Conservation (phyloP, 2,113 vertebrate genomes). For the Xiphophorus couchianus region DNA sequence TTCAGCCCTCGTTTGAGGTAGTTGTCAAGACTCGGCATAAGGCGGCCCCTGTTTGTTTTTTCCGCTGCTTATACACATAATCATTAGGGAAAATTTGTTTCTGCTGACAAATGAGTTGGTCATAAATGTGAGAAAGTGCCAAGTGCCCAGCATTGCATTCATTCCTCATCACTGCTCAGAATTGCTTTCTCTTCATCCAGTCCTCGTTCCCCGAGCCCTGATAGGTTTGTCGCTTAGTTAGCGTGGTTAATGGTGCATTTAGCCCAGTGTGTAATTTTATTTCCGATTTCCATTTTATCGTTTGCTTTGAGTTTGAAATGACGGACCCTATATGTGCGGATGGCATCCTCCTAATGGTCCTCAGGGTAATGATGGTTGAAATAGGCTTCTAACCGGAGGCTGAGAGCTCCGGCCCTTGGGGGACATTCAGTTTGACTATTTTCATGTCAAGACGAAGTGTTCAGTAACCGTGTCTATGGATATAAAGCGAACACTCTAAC, state of each 20-base stretch:
- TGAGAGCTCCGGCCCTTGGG: slow-evolving; percentile 63
- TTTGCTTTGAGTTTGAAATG: slow-evolving; percentile 74
- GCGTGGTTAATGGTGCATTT: slow-evolving; percentile 77
- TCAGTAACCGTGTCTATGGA: slow-evolving; percentile 23
- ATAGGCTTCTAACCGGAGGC: slow-evolving; percentile 71
- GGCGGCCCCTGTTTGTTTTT: slow-evolving; percentile 2
- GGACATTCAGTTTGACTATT: slow-evolving; percentile 55
- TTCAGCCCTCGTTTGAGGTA: slow-evolving; percentile 15
- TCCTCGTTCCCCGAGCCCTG: slow-evolving; percentile 52
- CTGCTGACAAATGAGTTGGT: slow-evolving; percentile 44
- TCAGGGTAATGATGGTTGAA: slow-evolving; percentile 84
- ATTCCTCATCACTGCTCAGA: slow-evolving; percentile 41
- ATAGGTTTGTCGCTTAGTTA: slow-evolving; percentile 64
- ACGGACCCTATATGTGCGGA: slow-evolving; percentile 62
- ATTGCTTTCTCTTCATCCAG: slow-evolving; percentile 48
- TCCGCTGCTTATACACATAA: background rate
- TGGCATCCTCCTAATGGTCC: slow-evolving; percentile 79
- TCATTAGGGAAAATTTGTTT: slow-evolving; percentile 54
- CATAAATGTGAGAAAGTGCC: slow-evolving; percentile 26
- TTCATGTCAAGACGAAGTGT: slow-evolving; percentile 61
- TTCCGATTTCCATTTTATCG: slow-evolving; percentile 78
- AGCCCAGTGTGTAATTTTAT: slow-evolving; percentile 80
- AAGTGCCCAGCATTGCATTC: slow-evolving; percentile 32
- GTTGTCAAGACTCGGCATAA: slow-evolving; percentile 27
- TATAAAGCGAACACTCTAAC: background rate